Base-by-base conservation (phyloP, 2,113 vertebrate genomes). In the Petrocephalus microphthalmus region DNA sequence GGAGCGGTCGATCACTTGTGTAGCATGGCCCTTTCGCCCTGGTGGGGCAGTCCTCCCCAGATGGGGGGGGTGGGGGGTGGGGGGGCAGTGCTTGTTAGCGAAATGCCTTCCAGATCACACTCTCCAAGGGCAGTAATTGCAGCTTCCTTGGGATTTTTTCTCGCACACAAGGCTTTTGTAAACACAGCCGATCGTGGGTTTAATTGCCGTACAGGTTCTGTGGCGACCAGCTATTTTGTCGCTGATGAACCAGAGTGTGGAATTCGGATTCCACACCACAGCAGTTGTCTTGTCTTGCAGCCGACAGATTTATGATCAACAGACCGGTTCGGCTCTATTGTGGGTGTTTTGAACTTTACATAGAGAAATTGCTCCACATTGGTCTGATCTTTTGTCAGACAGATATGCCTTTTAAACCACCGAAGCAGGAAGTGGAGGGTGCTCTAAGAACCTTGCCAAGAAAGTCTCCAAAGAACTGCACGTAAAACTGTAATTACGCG, bases 291-390 rank as follows among this genome's bases (percentile, higher is more conserved):
- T 60, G 91, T 92, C 91, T 89, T n/a, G 33, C 8, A 52, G 81
- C 82, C 19, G 81, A 0, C 90, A 94, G 94, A 95, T 96, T 95
- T 94, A 95, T 91, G 91, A 93, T 93, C 91, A 90, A 91, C 93
- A 90, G 91, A 92, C 90, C 88, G 20, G 83, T 6, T 17, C 15
- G 54, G 51, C 51, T 53, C 25, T 53, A 29, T 52, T 85, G 47
- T 85, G 51, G 13, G 17, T 22, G 47, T 85, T 54, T 93, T 93
- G 91, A 93, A 91, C 90, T 89, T 89, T 60, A 90, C 91, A 92
- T 22, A 90, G 93, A 67, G 93, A 91, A 93, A 94, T 95, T 92
- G 91, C 92, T 88, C 89, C 89, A 88, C 91, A 94, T 93, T 93
- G 94, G 93, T 91, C 88, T 90, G 92, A 90, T 94, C 92, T 93